Conservation (phyloP, 2,113 vertebrate genomes). For the Labrus mixtus region DNA sequence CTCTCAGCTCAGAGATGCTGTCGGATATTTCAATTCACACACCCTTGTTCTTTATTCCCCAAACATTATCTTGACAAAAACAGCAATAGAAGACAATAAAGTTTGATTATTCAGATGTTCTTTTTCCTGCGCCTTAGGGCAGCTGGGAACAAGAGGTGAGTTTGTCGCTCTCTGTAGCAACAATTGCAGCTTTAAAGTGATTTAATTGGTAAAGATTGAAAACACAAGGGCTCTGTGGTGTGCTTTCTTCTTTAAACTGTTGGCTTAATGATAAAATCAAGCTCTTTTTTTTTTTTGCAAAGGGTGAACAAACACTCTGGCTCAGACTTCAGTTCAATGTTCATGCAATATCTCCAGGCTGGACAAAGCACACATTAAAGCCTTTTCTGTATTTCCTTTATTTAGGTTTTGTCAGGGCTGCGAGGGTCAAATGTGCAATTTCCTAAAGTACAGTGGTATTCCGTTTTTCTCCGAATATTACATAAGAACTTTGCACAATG, state of each 20-base stretch:
- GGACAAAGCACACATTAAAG: slow-evolving; percentile 5
- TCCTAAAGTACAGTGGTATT: not conserved
- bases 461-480: not conserved
- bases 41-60: not conserved
- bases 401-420: not conserved
- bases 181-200: slow-evolving; percentile 23
- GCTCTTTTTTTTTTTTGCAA: slow-evolving; percentile 29
- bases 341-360: not conserved
- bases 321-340: not conserved
- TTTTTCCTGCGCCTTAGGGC: not conserved
- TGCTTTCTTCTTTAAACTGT: slow-evolving; percentile 8
- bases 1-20: not conserved
- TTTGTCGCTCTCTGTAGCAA: slow-evolving; percentile 14
- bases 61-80: slow-evolving; percentile 30
- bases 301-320: slow-evolving; percentile 14
- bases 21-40: slow-evolving; percentile 1
- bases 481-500: slow-evolving; percentile 5
- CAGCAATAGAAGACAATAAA: slow-evolving; percentile 13
- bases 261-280: slow-evolving; percentile 9
- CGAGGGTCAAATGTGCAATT: slow-evolving; percentile 13
- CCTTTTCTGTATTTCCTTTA: not conserved
- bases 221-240: slow-evolving; percentile 8
- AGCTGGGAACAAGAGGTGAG: slow-evolving; percentile 23
- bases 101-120: not conserved
- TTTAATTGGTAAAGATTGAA: slow-evolving; percentile 32